A percentile compares a stretch with the other conserved stretches of the same genome.
phyloP scores from a whole-genome alignment of 2,113 vertebrate genomes.

The Sapajus apella region DNA sequence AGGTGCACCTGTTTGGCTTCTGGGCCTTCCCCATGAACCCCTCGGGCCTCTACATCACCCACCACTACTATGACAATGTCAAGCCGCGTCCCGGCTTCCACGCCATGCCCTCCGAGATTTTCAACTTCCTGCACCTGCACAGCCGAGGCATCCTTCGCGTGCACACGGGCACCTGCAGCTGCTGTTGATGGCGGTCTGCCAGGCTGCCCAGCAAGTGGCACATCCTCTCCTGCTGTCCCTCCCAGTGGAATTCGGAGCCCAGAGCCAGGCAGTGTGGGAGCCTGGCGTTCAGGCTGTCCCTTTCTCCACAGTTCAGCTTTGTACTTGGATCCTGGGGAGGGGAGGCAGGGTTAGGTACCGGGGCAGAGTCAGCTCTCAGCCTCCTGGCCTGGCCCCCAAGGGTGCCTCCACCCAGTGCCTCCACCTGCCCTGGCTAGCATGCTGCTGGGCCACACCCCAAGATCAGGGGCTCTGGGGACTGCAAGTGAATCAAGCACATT shows the following conservation, averaged over 20 bases:
- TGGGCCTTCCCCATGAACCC: conserved; percentile 99
- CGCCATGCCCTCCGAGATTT: conserved; percentile 97
- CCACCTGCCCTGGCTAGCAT: neutral
- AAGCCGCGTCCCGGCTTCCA: conserved; percentile 99
- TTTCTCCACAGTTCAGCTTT: neutral
- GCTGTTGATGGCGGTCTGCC: conserved; percentile 85
- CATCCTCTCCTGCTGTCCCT: neutral
- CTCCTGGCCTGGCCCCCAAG: neutral
- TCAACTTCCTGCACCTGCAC: conserved; percentile 98
- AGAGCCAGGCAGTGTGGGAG: neutral
- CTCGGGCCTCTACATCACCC: conserved; percentile 94
- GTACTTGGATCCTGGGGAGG: neutral
- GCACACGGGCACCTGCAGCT: conserved; percentile 92
- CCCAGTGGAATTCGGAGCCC: neutral
- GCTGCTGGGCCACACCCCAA: neutral
- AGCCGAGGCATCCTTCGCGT: conserved; percentile 94
- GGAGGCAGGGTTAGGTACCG: neutral
- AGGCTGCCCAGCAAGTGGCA: accelerated
- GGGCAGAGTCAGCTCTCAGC: conserved; percentile 6
- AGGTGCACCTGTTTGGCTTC: conserved; percentile 98
- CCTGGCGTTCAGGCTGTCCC: neutral
- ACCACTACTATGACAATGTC: conserved; percentile 99
- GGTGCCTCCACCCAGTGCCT: neutral
- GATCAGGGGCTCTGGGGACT: conserved; percentile 36
- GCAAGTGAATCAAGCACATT: conserved; percentile 79